Evolutionary conservation across 2,888 invertebrate species (phyloP), one percentile per base, ranked within the genome.

Genomic region (Nomada ferruginata): DNA sequence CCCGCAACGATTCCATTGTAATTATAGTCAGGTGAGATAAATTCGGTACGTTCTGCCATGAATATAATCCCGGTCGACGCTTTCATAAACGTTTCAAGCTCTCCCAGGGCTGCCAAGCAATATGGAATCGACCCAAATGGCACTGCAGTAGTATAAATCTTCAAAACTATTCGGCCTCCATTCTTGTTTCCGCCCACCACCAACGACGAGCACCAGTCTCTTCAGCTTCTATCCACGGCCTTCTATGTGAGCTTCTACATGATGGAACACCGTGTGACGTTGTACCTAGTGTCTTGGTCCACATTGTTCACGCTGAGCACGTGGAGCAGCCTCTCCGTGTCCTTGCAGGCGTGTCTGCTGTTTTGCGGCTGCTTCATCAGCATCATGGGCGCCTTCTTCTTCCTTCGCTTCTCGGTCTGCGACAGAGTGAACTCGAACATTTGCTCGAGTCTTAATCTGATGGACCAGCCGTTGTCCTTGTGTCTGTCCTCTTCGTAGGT

Each of bases 271-370:
- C 92, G 91, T 89, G 92, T 90, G 83, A 91, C 91, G 88, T 92
- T 92, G 91, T 93, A 93, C 89, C 91, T 91, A 91, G 90, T 90
- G 89, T 92, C 91, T 93, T 93, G 93, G 93, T 93, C 93, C 93
- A 93, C 92, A 89, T 92, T 92, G 85, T 93, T 93, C 76, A 92
- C 90, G 91, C 92, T 92, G 88, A 93, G 90, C 85, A 93, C 93
- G 85, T 92, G 93, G 84, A 93, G 92, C 78, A 93, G 90, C 73
- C 91, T 92, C 86, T 93, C 93, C 79, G 93, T 93, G 86, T 93
- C 93, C 73, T 92, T 92, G 86, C 91, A 93, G 63, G 89, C 88
- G 75, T 91, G 87, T 50, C 86, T 91, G 63, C 83, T 84, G 50
- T 84, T 57, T 87, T 74, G 91, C 87, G 85, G 79, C 87, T 89